Conservation (phyloP, 2,113 vertebrate genomes). For the Psophia crepitans region DNA sequence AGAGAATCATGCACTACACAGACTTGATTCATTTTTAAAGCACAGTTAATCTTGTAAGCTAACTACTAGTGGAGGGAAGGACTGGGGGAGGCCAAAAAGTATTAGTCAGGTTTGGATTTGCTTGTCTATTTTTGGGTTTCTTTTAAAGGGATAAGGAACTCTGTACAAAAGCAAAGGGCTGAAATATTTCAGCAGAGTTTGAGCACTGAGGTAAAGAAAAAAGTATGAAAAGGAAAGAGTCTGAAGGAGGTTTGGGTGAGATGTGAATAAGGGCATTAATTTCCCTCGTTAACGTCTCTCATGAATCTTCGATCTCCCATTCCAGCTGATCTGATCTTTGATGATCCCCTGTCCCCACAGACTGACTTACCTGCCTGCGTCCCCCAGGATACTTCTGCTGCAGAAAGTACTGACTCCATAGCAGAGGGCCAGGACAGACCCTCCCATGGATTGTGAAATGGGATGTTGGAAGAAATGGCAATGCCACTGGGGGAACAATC, state of each 20-base stretch:
- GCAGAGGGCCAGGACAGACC: neutral
- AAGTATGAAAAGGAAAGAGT: neutral
- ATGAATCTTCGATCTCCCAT: accelerated
- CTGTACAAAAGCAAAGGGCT: neutral
- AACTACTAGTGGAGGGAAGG: neutral
- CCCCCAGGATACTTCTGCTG: neutral
- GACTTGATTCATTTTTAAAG: neutral
- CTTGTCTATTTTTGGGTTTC: neutral
- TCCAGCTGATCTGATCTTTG: neutral
- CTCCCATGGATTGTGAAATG: accelerated
- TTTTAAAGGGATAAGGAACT: neutral
- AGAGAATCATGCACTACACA: neutral
- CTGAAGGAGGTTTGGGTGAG: neutral
- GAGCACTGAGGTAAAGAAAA: neutral
- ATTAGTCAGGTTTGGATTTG: neutral
- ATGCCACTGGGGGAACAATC: neutral
- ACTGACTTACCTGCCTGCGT: neutral
- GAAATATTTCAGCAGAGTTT: neutral
- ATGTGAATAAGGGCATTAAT: neutral
- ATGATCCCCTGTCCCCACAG: neutral
- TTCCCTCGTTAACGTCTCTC: neutral
- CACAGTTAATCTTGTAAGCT: neutral
- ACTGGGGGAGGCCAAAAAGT: neutral
- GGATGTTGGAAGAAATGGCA: neutral
- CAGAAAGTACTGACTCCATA: neutral